Conservation (phyloP, 2,888 invertebrate genomes). For the Parelbella ahira region DNA sequence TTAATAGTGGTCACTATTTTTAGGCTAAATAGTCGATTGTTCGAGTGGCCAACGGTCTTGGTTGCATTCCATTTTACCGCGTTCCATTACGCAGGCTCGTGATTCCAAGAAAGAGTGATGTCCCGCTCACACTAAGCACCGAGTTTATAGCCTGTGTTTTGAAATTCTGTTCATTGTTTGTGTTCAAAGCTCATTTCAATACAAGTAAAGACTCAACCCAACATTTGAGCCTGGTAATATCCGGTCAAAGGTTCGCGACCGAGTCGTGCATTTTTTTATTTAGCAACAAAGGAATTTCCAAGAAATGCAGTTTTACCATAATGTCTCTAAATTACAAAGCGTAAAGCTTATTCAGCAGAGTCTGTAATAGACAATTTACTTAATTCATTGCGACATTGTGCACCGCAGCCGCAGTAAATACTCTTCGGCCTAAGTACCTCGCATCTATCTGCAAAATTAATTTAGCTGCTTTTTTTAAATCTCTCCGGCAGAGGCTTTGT, state of each 20-base stretch:
- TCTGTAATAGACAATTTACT: constrained; percentile 28
- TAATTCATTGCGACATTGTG: constrained; percentile 26
- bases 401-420: too few relatives aligned
- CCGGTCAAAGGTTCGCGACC: constrained; percentile 52
- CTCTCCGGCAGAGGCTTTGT: too few relatives aligned
- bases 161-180: constrained; percentile 74
- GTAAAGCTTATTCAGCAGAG: constrained; percentile 7
- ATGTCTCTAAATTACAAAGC: constrained; percentile 22
- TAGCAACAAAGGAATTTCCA: constrained; percentile 14
- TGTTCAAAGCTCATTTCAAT: constrained; percentile 62
- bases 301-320: constrained; percentile 20
- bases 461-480: too few relatives aligned
- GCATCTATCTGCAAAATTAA: too few relatives aligned
- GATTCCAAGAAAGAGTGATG: constrained; percentile 70
- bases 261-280: constrained; percentile 19
- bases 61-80: constrained; percentile 70
- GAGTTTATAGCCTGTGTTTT: constrained; percentile 66
- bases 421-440: too few relatives aligned
- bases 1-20: constrained; percentile 28
- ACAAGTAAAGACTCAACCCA: constrained; percentile 49
- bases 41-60: constrained; percentile 37
- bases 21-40: constrained; percentile 38
- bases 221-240: constrained; percentile 44
- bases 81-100: constrained; percentile 66
- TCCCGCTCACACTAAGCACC: constrained; percentile 71